Evolutionary conservation across 2,113 vertebrate genomes (phyloP).

Genomic region (Cairina moschata): DNA sequence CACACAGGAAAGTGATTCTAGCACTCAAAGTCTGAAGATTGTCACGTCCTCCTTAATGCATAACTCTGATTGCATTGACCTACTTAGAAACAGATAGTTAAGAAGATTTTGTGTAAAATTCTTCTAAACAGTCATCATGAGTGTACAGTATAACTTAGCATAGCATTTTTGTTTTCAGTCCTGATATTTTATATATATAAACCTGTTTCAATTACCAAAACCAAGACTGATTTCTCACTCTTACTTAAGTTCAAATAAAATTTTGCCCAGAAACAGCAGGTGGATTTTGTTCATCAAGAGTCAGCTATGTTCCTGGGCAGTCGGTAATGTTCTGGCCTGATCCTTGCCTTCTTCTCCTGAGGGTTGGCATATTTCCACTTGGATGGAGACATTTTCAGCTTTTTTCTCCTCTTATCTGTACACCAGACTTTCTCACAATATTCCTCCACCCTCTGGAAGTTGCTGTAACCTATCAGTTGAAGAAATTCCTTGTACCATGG

Average conservation of each 20-base stretch:
- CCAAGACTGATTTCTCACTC: slow-evolving; percentile 1
- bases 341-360: slow-evolving; percentile 81
- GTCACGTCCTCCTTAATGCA: slow-evolving; percentile 29
- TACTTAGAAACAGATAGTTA: slow-evolving; percentile 18
- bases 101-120: slow-evolving; percentile 46
- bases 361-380: slow-evolving; percentile 85
- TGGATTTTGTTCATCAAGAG: slow-evolving; percentile 72
- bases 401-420: slow-evolving; percentile 90
- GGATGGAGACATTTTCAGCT: slow-evolving; percentile 83
- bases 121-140: slow-evolving; percentile 53
- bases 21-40: slow-evolving; percentile 58
- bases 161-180: slow-evolving; percentile 48
- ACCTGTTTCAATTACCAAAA: slow-evolving; percentile 29
- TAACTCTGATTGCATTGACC: slow-evolving; percentile 26
- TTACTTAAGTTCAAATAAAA: slow-evolving; percentile 36
- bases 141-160: slow-evolving; percentile 67
- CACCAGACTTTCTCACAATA: slow-evolving; percentile 99
- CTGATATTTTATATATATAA: slow-evolving; percentile 70
- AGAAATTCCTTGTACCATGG: slow-evolving; percentile 98
- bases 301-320: slow-evolving; percentile 85
- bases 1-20: slow-evolving; percentile 41
- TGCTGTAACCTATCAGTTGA: slow-evolving; percentile 93
- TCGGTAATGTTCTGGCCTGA: slow-evolving; percentile 82
- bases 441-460: slow-evolving; percentile 93
- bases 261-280: not conserved